These are phyloP conservation scores for Akabosia matsudoensis DNA, from an alignment of 1,140 invertebrate genomes.

Conservation along the genomic window DNA sequence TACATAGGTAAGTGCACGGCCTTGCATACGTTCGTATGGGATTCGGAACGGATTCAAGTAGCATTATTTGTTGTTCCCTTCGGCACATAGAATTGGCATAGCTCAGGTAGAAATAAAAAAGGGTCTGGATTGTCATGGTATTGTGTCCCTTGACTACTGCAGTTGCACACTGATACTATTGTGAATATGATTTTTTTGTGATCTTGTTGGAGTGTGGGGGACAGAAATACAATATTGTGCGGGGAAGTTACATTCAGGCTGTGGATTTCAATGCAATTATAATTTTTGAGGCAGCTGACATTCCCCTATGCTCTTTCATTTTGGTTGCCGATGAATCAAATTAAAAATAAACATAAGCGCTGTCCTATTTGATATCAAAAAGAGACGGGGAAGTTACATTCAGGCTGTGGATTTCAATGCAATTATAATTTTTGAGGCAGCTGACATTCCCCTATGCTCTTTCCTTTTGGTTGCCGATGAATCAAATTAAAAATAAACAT, in stretches of 20 bases:
- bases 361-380: too few relatives aligned
- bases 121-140: too few relatives aligned
- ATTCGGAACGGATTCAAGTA: neutral
- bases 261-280: neutral
- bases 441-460: slow-evolving; percentile 2
- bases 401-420: neutral
- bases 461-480: too few relatives aligned
- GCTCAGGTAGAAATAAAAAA: neutral
- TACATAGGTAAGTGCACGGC: neutral
- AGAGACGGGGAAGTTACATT: neutral
- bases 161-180: neutral
- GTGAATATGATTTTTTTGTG: neutral
- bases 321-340: too few relatives aligned
- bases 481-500: too few relatives aligned
- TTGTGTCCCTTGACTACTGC: neutral
- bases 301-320: too few relatives aligned
- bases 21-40: neutral
- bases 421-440: neutral
- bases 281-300: slow-evolving; percentile 9
- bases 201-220: neutral
- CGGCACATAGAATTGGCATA: neutral
- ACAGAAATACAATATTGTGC: neutral
- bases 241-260: neutral
- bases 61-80: neutral
- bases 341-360: too few relatives aligned